phyloP scores from a whole-genome alignment of 2,797 vertebrate genomes.

The Phyllotis vaccarum region DNA sequence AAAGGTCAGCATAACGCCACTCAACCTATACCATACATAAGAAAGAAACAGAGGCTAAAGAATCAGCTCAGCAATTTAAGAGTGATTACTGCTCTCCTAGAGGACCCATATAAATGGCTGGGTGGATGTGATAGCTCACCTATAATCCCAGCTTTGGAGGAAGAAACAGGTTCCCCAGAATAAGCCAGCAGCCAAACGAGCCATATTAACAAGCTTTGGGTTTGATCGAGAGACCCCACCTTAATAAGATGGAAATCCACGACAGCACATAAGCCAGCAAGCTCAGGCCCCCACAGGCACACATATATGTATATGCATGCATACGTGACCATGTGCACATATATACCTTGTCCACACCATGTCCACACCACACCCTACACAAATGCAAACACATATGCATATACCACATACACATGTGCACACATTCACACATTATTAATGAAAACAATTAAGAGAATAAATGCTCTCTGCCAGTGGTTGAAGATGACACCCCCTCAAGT shows the following conservation, averaged over 20 bases:
- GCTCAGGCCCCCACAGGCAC: background rate
- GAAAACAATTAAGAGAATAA: background rate
- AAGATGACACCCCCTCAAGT: background rate
- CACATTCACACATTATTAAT: background rate
- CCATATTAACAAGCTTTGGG: background rate
- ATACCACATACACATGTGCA: background rate
- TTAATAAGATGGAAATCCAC: background rate
- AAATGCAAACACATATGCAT: too few relatives aligned
- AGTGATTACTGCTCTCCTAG: background rate
- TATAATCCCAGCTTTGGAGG: background rate
- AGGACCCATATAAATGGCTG: background rate
- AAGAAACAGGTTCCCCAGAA: background rate
- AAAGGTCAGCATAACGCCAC: background rate
- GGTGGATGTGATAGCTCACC: too few relatives aligned
- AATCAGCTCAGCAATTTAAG: background rate
- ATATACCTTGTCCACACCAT: background rate
- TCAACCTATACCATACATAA: background rate
- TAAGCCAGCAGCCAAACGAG: background rate
- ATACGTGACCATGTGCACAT: background rate
- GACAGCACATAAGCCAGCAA: background rate
- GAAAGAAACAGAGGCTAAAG: background rate
- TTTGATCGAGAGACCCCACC: background rate
- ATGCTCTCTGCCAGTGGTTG: background rate
- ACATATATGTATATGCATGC: background rate
- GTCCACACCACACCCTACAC: background rate